Conservation (phyloP, 1,140 invertebrate species). For the Lerema accius region DNA sequence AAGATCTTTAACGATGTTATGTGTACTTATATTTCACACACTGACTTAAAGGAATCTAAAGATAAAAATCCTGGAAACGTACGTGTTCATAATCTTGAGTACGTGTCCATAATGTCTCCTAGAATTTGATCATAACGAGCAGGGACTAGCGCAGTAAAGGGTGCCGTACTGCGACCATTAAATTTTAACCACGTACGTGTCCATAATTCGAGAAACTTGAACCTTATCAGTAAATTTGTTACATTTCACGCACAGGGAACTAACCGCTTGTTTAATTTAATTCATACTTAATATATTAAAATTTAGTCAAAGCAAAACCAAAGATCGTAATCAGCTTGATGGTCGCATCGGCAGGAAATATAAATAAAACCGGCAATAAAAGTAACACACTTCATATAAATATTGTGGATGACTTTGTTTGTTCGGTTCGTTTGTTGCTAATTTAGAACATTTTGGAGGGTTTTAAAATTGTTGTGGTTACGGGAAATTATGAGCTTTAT, state of each 20-base stretch:
- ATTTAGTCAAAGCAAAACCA: constrained; percentile 31
- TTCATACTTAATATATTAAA: constrained; percentile 32
- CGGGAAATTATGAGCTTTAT: no score
- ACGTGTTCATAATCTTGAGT: constrained; percentile 49
- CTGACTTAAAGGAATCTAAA: constrained; percentile 1
- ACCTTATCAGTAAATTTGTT: constrained; percentile 48
- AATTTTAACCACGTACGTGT: constrained; percentile 55
- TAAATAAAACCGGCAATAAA: constrained; percentile 22
- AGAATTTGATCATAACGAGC: constrained; percentile 44
- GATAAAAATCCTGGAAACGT: constrained; percentile 17
- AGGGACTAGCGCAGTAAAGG: constrained; percentile 39
- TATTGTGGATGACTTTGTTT: constrained; percentile 22
- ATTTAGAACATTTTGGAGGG: neutral
- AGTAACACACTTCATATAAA: constrained; percentile 29
- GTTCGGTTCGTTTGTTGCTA: neutral
- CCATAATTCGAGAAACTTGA: constrained; percentile 22
- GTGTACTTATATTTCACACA: no score
- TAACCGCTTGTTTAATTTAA: constrained; percentile 7
- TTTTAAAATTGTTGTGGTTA: neutral
- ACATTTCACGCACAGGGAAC: constrained; percentile 52
- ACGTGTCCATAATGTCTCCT: constrained; percentile 61
- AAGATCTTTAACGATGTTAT: neutral
- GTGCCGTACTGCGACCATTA: constrained; percentile 59
- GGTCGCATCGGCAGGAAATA: constrained; percentile 26
- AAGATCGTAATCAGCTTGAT: constrained; percentile 20